A percentile compares a stretch with the other conserved stretches of the same genome.
Conservation (phyloP, 2,113 vertebrate genomes). For the Equus przewalskii region DNA sequence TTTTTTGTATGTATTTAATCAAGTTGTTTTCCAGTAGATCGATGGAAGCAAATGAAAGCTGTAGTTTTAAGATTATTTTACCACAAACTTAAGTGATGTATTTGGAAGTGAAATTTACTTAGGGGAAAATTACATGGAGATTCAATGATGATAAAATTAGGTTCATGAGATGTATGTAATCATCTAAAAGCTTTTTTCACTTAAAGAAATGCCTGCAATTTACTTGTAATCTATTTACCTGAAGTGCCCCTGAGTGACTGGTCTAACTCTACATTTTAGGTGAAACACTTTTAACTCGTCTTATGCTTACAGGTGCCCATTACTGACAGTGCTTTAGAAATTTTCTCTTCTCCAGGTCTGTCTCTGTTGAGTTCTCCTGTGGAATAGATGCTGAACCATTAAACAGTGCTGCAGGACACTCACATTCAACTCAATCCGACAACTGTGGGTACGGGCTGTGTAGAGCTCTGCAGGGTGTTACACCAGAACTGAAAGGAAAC, state of each 20-base stretch:
- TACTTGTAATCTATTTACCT: slow-evolving; percentile 72
- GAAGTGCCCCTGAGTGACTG: slow-evolving; percentile 70
- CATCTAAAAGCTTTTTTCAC: slow-evolving; percentile 78
- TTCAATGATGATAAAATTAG: slow-evolving; percentile 74
- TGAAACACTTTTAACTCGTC: slow-evolving; percentile 60
- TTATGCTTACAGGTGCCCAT: slow-evolving; percentile 18
- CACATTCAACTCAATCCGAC: neutral
- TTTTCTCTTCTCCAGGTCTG: slow-evolving; percentile 36
- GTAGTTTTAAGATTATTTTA: slow-evolving; percentile 67
- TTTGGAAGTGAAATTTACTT: slow-evolving; percentile 75
- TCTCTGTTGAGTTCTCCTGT: neutral
- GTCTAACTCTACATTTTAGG: slow-evolving; percentile 63
- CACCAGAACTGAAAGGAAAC: neutral
- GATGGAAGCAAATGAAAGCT: slow-evolving; percentile 27
- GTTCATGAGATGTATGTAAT: slow-evolving; percentile 68
- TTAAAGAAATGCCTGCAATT: slow-evolving; percentile 76
- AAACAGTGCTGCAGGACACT: neutral
- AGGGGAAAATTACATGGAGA: slow-evolving; percentile 64
- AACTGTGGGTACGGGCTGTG: neutral
- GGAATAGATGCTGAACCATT: neutral
- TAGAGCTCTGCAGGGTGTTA: neutral
- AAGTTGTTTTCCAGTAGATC: slow-evolving; percentile 14
- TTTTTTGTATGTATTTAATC: slow-evolving; percentile 46
- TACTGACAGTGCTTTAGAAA: slow-evolving; percentile 43
- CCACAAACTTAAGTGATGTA: slow-evolving; percentile 36